phyloP scores from a whole-genome alignment of 2,888 invertebrate genomes.

The Aelia acuminata region DNA sequence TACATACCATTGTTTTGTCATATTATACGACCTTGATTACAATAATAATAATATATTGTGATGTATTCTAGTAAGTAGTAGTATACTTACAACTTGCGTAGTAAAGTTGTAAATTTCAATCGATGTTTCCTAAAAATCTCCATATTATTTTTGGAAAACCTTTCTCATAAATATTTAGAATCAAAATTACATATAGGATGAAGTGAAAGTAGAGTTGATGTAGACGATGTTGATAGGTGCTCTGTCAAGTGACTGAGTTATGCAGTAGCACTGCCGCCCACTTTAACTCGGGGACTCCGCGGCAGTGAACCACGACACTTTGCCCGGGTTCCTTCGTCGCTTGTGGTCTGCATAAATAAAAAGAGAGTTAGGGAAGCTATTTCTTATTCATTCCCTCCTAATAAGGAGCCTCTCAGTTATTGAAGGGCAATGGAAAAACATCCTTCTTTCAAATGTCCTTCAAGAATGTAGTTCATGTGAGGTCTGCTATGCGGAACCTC shows the following conservation, averaged over 20 bases:
- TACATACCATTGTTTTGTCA: no score
- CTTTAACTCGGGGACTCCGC: neutral
- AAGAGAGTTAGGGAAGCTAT: neutral
- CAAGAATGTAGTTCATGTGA: neutral
- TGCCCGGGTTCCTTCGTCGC: neutral
- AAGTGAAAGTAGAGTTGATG: neutral
- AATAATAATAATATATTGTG: no score
- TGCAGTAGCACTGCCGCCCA: neutral
- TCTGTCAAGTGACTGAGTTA: neutral
- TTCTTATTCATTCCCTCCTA: constrained; percentile 10
- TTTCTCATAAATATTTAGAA: no score
- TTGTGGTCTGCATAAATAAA: constrained; percentile 4
- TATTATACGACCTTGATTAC: no score
- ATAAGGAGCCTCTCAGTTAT: neutral
- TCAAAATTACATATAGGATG: neutral
- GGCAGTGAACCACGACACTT: neutral
- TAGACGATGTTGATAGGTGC: neutral
- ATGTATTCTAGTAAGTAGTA: no score
- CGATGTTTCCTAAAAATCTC: no score
- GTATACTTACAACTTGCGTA: no score
- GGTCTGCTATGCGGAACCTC: no score
- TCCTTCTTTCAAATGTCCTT: neutral
- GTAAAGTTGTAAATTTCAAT: no score
- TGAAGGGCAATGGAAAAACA: neutral
- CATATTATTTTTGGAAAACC: no score